Evolutionary conservation across 2,888 invertebrate species (phyloP).

Genomic region (Augiades crinisus): DNA sequence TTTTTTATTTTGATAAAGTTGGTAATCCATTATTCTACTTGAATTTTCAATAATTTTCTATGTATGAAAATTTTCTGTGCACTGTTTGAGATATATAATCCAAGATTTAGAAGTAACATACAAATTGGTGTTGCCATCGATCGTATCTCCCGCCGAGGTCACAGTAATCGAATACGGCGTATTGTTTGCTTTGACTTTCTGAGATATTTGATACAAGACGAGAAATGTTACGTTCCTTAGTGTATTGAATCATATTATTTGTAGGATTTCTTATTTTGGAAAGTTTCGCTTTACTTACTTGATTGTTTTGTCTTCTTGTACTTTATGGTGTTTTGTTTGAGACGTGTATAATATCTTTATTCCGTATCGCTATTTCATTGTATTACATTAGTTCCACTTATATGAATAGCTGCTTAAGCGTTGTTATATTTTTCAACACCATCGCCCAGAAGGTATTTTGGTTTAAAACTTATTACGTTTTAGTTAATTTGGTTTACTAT

Average conservation of each 20-base stretch:
- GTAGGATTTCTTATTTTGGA: conserved; percentile 3
- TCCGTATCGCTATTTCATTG: too few species aligned
- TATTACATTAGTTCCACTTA: too few species aligned
- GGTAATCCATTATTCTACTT: too few species aligned
- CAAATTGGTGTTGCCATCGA: conserved; percentile 65
- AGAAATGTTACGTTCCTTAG: conserved; percentile 11
- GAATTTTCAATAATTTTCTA: too few species aligned
- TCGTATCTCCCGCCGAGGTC: conserved; percentile 58
- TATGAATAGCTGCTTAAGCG: too few species aligned
- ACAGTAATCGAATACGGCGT: conserved; percentile 52
- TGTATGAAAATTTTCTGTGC: not conserved
- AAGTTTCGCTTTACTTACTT: not conserved
- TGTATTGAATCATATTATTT: conserved; percentile 14
- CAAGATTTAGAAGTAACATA: conserved; percentile 56
- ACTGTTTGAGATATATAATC: conserved; percentile 9
- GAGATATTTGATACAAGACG: conserved; percentile 22
- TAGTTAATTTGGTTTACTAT: too few species aligned
- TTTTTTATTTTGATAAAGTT: too few species aligned
- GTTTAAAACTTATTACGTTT: too few species aligned
- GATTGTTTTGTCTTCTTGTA: not conserved
- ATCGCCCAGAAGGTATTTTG: too few species aligned
- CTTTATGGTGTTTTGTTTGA: not conserved
- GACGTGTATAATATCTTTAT: too few species aligned
- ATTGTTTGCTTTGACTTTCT: conserved; percentile 42
- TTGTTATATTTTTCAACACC: too few species aligned